These are phyloP conservation scores for Rhagium mordax DNA, from an alignment of 2,888 invertebrate species.

Conservation along the genomic window DNA sequence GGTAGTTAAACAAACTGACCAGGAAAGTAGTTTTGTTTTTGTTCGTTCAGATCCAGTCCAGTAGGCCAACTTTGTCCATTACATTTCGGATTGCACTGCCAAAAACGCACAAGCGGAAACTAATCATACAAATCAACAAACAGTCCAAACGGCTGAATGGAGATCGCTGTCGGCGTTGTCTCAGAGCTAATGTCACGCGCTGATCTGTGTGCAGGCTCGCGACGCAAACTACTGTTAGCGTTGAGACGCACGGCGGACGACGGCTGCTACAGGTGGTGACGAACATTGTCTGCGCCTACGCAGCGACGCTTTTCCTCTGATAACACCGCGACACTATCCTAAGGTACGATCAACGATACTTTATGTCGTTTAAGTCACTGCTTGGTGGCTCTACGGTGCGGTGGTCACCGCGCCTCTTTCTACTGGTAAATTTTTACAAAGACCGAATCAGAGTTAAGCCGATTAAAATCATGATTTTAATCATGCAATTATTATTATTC, in stretches of 20 bases:
- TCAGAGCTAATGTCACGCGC: constrained; percentile 19
- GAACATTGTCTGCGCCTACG: constrained; percentile 20
- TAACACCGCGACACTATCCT: constrained; percentile 10
- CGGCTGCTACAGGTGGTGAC: constrained; percentile 25
- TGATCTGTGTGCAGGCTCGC: constrained; percentile 12
- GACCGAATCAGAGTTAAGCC: too few relatives aligned
- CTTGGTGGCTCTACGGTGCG: background rate
- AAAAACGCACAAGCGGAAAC: constrained; percentile 8
- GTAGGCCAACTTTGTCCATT: background rate
- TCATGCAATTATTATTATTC: too few relatives aligned
- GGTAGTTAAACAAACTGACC: constrained; percentile 2
- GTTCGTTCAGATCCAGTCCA: constrained; percentile 9
- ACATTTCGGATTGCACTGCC: constrained; percentile 15
- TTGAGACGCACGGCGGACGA: constrained; percentile 14
- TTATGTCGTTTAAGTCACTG: background rate
- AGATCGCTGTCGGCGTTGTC: constrained; percentile 10
- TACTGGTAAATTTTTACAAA: too few relatives aligned
- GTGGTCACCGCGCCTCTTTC: background rate
- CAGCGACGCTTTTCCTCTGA: constrained; percentile 11
- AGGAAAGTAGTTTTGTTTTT: background rate
- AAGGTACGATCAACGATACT: background rate
- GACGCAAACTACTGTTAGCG: constrained; percentile 23
- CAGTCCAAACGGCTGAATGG: background rate
- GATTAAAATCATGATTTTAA: too few relatives aligned
- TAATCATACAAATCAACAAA: background rate